Evolutionary conservation across 64 coral and sea anemone species (phyloP), one percentile per base, ranked within the genome.

Genomic region (Montipora cactus): DNA sequence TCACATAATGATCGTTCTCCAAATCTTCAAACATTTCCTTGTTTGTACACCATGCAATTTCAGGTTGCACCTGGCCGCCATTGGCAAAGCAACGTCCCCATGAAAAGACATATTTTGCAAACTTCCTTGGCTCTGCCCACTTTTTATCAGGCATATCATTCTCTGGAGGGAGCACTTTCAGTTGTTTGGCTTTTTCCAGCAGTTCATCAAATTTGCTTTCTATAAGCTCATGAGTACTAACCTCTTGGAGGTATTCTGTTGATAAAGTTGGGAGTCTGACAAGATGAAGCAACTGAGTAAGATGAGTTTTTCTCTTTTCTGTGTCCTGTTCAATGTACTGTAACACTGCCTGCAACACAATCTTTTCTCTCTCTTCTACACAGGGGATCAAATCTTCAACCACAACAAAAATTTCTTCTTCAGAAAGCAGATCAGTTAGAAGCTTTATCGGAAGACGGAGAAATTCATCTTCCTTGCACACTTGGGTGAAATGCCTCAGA

Each of bases 231-330:
- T 67, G 8, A 16, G 49, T 13, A 49, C 44, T 78, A 15, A 89
- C 18, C 70, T 95, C 83, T 71, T 87, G n/a, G 21, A 98, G 78
- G 69, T 80, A 95, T 82, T 80, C 67, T 19, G 22, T 44, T 82
- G 94, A 95, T 8, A 98, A 51, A 37, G 92, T 85, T 77, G 81
- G 90, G 19, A 95, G 87, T 58, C 76, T 91, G 19, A 98, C 72
- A 21, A 92, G 69, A 7, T 46, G 14, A 28, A 98, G 76, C 86
- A 98, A 68, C 49, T 95, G 59, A 46, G 75, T 55, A 81, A 94
- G 49, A 50, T 82, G 82, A 75, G 19, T 18, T 20, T 68, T 80
- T 44, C 76, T 53, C 37, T 93, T 87, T 28, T 77, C 18, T 13
- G 49, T 45, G 77, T 98, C 74, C 18, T 95, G 91, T n/a, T 93